A percentile compares a stretch with the other conserved stretches of the same genome.
Evolutionary conservation across 2,888 invertebrate species (phyloP).

Genomic region (Eurytoma californica): DNA sequence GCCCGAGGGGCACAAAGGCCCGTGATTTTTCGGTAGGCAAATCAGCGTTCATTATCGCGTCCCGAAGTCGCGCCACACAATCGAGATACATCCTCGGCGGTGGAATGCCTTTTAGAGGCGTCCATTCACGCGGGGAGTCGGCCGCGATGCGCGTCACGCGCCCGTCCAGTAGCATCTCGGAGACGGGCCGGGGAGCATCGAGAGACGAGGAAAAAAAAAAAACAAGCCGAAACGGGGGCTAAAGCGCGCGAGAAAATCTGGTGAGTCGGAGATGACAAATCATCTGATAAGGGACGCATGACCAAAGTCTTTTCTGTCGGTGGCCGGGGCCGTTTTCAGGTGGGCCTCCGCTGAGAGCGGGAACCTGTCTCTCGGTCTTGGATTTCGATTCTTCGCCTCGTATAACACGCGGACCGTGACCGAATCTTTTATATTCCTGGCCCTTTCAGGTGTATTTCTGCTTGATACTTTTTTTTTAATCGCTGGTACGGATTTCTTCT

Average conservation of each 20-base stretch:
- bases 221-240: background rate
- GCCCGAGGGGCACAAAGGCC: background rate
- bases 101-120: constrained; percentile 46
- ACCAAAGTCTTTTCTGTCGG: constrained; percentile 46
- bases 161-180: constrained; percentile 33
- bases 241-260: constrained; percentile 24
- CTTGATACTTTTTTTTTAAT: too few relatives aligned
- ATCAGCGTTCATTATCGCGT: constrained; percentile 50
- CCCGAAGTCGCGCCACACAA: constrained; percentile 37
- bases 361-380: too few relatives aligned
- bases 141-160: background rate
- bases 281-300: constrained; percentile 53
- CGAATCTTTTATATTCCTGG: too few relatives aligned
- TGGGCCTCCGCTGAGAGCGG: too few relatives aligned
- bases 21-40: constrained; percentile 46
- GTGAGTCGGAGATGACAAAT: constrained; percentile 48
- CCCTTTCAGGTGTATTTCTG: too few relatives aligned
- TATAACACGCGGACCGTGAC: too few relatives aligned
- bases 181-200: background rate
- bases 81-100: constrained; percentile 19
- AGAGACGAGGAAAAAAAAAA: too few relatives aligned
- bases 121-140: constrained; percentile 3
- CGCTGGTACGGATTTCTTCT: too few relatives aligned
- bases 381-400: too few relatives aligned
- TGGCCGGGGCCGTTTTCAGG: background rate